Evolutionary conservation across 2,888 invertebrate species (phyloP), one percentile per base, ranked within the genome.

Genomic region (Kuschelorhynchus macadamiae): DNA sequence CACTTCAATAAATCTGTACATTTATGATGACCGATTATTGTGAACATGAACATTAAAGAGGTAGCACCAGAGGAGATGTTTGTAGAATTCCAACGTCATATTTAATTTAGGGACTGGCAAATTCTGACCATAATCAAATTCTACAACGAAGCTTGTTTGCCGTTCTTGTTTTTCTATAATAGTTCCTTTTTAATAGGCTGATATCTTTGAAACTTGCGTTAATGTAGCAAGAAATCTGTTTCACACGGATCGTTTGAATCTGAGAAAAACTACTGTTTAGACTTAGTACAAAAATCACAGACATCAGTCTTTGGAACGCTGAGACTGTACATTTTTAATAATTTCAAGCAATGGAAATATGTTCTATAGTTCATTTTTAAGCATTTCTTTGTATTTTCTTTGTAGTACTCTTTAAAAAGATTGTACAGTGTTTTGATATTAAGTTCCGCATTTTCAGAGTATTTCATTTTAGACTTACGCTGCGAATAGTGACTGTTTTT

Each of bases 101-200:
- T 44, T 20, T 17, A 44, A 18, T 18, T 44, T 44, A n/a, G 44
- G 44, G 9, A 44, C 20, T 1, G 44, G 44, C 20, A 44, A 18
- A n/a, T 44, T 44, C 18, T 44, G 44, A 8, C 20, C 44, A 11
- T 44, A 44, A 8, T 44, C 44, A 44, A 44, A 44, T 44, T 44
- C 20, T 8, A 44, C 20, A 44, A 44, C 44, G 20, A 44, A 20
- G 11, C 44, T 18, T 1, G 12, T 44, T 25, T 25, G 7, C 7
- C 25, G 7, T 25, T 25, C 25, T 25, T 25, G 7, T 7, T 5
- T 25, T 25, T 25, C 7, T 44, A 8, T 14, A 42, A 8, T 14
- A 44, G 20, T 1, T 18, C n/a, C 7, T 4, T 18, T 20, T 44
- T 44, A 12, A 18, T 44, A 2, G 17, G 3, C 11, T 12, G 9